A percentile compares a stretch with the other conserved stretches of the same genome.
These are phyloP conservation scores for Dufourea novaeangliae DNA, from an alignment of 1,140 invertebrate genomes.

Conservation along the genomic window DNA sequence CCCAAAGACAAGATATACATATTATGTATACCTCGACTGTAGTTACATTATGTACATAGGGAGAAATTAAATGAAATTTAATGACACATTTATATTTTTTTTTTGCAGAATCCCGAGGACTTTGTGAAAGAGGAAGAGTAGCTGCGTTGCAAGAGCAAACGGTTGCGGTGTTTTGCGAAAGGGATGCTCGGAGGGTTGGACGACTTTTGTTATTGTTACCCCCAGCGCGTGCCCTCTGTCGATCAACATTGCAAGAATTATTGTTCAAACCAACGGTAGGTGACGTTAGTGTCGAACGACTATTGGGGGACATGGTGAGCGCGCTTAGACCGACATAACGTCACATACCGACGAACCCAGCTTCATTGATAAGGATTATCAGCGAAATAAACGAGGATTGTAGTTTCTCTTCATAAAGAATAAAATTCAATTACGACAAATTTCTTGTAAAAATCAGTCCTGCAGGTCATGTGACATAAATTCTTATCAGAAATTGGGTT, in stretches of 20 bases:
- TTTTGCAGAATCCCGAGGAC: slow-evolving; percentile 84
- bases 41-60: background rate
- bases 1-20: too few relatives aligned
- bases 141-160: slow-evolving; percentile 90
- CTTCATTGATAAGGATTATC: slow-evolving; percentile 12
- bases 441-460: too few relatives aligned
- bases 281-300: slow-evolving; percentile 86
- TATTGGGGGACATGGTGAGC: slow-evolving; percentile 85
- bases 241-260: slow-evolving; percentile 84
- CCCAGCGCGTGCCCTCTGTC: slow-evolving; percentile 82
- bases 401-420: background rate
- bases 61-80: background rate
- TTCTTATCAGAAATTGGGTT: background rate
- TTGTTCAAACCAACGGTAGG: slow-evolving; percentile 88
- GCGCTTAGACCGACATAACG: slow-evolving; percentile 57
- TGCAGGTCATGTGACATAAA: background rate
- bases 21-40: too few relatives aligned
- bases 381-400: too few relatives aligned
- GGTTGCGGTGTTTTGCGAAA: slow-evolving; percentile 87
- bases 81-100: background rate
- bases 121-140: slow-evolving; percentile 85
- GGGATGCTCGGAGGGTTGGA: slow-evolving; percentile 86
- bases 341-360: background rate
- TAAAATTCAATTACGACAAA: too few relatives aligned
- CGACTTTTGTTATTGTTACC: slow-evolving; percentile 87